Evolutionary conservation across 2,113 vertebrate species (phyloP), one percentile per base, ranked within the genome.

Genomic region (Meriones unguiculatus): DNA sequence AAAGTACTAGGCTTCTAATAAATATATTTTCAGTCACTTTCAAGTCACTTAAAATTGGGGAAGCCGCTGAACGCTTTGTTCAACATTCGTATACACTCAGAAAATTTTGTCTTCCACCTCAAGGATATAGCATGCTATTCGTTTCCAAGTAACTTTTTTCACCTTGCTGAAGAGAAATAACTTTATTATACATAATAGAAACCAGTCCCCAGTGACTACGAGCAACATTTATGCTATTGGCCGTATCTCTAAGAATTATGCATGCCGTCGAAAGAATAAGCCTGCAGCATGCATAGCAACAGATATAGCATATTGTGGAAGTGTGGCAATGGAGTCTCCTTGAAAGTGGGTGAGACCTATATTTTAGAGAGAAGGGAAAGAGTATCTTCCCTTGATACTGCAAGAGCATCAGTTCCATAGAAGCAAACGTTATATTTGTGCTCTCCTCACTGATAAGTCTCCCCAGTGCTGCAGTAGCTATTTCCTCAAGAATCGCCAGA

Each of bases 401-500:
- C 2, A 70, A 76, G 41, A 81, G 9, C 54, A 22, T 85, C 41
- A 84, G 12, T 35, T 87, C 25, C 5, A 1, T 90, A 22, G 4
- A 0, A 32, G 25, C 72, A 89, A 50, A 38, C 18, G 67, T 28
- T 28, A 50, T 87, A 76, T 18, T 76, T 84, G 2, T 38, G 24
- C 85, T 87, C 81, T 93, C 12, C 25, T 86, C 59, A 41, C 50
- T 59, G 81, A 85, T 54, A 87, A 41, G 41, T 77, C 46, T 50
- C 32, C 65, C 72, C 35, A 54, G 20, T 85, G 13, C 80, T 90
- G 41, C 54, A 73, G 87, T 24, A 77, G 3, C 2, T 70, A 78
- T 89, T 91, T 92, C 65, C 92, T 89, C 64, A 93, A 94, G 50
- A 91, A 17, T 69, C 64, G 28, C 67, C 82, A 50, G 95, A 35